These are phyloP conservation scores for Urocynchramus pylzowi DNA, from an alignment of 2,113 vertebrate genomes.

Conservation along the genomic window DNA sequence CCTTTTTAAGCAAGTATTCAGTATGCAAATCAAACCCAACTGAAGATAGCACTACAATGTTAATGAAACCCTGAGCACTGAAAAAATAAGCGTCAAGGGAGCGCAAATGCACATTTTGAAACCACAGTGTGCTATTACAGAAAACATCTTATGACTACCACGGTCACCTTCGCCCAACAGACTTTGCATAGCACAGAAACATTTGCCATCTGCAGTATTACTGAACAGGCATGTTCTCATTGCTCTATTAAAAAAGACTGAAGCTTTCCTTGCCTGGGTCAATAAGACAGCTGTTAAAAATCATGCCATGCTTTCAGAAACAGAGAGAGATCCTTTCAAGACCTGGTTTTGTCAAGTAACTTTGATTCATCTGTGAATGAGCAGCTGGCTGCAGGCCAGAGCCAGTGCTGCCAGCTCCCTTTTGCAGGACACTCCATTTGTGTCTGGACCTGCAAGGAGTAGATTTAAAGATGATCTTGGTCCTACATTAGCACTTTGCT, in stretches of 20 bases:
- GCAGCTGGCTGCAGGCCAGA: not conserved
- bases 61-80: not conserved
- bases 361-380: not conserved
- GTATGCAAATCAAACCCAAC: conserved; percentile 39
- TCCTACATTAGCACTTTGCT: not conserved
- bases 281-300: conserved; percentile 30
- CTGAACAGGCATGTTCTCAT: not conserved
- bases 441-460: not conserved
- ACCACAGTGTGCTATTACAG: not conserved
- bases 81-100: not conserved
- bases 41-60: not conserved
- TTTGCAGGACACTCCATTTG: not conserved
- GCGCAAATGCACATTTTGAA: not conserved
- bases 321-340: not conserved
- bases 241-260: not conserved
- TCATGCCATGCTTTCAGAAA: not conserved
- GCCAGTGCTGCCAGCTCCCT: not conserved
- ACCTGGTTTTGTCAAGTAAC: not conserved
- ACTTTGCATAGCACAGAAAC: not conserved
- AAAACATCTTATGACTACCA: not conserved
- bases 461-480: not conserved
- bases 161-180: not conserved
- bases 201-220: conserved; percentile 13
- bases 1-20: not conserved
- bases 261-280: not conserved